phyloP scores from a whole-genome alignment of 2,113 vertebrate species.

The Synchiropus splendidus region DNA sequence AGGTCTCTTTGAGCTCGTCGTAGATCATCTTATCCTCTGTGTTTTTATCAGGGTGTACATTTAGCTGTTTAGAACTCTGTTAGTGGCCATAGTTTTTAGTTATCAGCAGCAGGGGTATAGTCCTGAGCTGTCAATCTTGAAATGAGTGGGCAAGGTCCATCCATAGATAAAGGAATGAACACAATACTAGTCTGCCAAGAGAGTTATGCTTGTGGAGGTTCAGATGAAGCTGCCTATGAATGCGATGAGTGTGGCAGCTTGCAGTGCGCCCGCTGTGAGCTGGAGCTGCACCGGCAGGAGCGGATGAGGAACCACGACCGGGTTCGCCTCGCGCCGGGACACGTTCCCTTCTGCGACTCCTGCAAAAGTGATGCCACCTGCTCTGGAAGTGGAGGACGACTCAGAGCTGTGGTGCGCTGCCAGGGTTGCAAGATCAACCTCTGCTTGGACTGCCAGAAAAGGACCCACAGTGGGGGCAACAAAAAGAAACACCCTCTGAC shows the following conservation, averaged over 20 bases:
- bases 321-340: constrained; percentile 77
- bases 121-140: constrained; percentile 22
- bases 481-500: constrained; percentile 85
- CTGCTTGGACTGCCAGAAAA: constrained; percentile 92
- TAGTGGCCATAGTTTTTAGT: not conserved
- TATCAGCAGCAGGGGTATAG: not conserved
- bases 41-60: not conserved
- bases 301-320: constrained; percentile 87
- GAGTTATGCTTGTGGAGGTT: constrained; percentile 89
- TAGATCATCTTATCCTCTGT: too few relatives aligned
- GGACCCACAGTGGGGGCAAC: constrained; percentile 83
- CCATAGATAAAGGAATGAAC: constrained; percentile 74
- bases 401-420: constrained; percentile 85
- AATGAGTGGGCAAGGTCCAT: constrained; percentile 79
- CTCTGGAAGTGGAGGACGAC: constrained; percentile 56
- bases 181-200: constrained; percentile 82
- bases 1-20: too few relatives aligned
- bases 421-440: constrained; percentile 92
- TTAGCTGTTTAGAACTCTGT: not conserved
- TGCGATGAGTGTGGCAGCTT: constrained; percentile 93
- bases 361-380: constrained; percentile 77
- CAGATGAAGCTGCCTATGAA: constrained; percentile 84
- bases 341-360: constrained; percentile 85
- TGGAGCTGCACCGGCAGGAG: constrained; percentile 86
- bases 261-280: constrained; percentile 86